A percentile compares a stretch with the other conserved stretches of the same genome.
These are phyloP conservation scores for Sclerurus mexicanus DNA, from an alignment of 2,113 vertebrate species.

Conservation along the genomic window DNA sequence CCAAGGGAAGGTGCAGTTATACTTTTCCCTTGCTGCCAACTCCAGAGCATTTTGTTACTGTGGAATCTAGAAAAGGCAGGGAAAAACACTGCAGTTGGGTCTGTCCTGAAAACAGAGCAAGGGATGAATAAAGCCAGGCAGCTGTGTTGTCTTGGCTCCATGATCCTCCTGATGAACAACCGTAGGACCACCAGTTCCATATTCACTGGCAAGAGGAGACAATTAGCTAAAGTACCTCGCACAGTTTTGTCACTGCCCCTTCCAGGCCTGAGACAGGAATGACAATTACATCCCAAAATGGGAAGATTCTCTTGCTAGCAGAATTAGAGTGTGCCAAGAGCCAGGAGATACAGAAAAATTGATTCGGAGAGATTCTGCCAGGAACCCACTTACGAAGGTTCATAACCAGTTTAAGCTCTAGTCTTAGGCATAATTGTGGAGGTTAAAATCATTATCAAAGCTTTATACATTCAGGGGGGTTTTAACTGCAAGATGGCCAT, in stretches of 20 bases:
- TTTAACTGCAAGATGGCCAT: not conserved
- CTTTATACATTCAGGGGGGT: not conserved
- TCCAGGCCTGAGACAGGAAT: not conserved
- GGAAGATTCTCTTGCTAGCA: not conserved
- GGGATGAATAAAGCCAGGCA: not conserved
- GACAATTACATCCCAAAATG: not conserved
- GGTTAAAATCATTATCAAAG: not conserved
- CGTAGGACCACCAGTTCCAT: not conserved
- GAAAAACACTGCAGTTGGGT: accelerated
- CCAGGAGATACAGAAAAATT: not conserved
- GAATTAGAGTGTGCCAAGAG: not conserved
- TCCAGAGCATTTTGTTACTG: not conserved
- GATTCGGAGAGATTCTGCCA: not conserved
- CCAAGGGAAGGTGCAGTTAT: not conserved
- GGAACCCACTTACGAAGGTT: not conserved
- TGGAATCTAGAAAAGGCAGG: not conserved
- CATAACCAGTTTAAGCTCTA: not conserved
- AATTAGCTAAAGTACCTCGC: not conserved
- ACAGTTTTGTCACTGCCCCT: not conserved
- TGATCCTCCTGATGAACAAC: not conserved
- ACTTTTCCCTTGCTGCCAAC: not conserved
- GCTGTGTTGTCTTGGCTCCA: not conserved
- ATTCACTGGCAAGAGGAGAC: not conserved
- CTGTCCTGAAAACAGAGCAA: not conserved
- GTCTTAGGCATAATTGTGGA: not conserved